Evolutionary conservation across 2,797 vertebrate genomes (phyloP).

Genomic region (Typhlichthys eigenmanni): DNA sequence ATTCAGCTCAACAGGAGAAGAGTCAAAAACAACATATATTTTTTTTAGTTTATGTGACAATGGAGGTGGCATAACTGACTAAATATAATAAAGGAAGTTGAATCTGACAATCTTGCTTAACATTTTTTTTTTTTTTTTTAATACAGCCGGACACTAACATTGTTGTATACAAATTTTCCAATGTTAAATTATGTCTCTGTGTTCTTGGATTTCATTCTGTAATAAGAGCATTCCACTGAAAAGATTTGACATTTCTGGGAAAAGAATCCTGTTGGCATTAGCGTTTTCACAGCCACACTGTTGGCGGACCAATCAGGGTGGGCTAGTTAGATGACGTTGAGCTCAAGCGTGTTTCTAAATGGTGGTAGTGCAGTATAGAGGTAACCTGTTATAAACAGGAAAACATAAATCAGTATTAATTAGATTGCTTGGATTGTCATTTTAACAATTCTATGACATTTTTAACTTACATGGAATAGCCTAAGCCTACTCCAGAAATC

Average conservation of each 20-base stretch:
- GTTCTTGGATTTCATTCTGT: background rate
- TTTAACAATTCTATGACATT: too few species aligned
- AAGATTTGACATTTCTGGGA: too few species aligned
- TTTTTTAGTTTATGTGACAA: too few species aligned
- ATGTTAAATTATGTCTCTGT: background rate
- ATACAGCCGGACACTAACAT: constrained; percentile 7
- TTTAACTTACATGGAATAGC: too few species aligned
- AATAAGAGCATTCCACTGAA: too few species aligned
- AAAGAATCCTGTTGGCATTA: constrained; percentile 71
- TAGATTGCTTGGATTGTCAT: background rate
- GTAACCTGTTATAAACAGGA: background rate
- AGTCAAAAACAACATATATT: background rate
- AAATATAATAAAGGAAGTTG: constrained; percentile 4
- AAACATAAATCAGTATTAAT: background rate
- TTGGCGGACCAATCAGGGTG: too few species aligned
- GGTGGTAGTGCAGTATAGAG: background rate
- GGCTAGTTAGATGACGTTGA: too few species aligned
- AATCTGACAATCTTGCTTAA: constrained; percentile 22
- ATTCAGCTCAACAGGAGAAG: too few species aligned
- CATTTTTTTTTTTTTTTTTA: too few species aligned
- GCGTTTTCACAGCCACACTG: constrained; percentile 1
- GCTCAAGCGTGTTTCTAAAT: background rate
- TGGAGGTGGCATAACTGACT: background rate
- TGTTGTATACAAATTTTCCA: constrained; percentile 12
- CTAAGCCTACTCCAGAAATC: too few species aligned